phyloP scores from a whole-genome alignment of 2,888 invertebrate genomes.

The Trichogramma dendrolimi region DNA sequence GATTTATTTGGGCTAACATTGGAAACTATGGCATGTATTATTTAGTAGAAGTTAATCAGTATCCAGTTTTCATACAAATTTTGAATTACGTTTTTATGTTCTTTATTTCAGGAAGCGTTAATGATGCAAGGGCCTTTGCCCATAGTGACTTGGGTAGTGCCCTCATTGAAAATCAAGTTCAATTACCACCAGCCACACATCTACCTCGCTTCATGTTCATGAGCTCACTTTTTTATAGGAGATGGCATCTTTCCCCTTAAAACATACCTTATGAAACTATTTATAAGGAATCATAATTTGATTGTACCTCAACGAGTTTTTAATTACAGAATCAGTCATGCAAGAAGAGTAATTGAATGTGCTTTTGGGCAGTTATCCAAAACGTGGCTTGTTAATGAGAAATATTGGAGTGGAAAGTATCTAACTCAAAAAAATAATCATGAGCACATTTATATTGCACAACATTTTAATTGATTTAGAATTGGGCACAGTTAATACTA shows the following conservation, averaged over 20 bases:
- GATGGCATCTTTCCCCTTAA: neutral
- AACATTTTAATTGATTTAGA: neutral
- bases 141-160: neutral
- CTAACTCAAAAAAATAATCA: neutral
- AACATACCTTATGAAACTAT: neutral
- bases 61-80: neutral
- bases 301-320: neutral
- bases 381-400: neutral
- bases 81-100: neutral
- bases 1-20: constrained; percentile 5
- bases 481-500: neutral
- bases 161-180: neutral
- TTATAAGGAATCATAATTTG: constrained; percentile 2
- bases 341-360: constrained; percentile 1
- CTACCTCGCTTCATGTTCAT: neutral
- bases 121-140: constrained; percentile 2
- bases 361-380: neutral
- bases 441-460: neutral
- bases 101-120: neutral
- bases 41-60: neutral
- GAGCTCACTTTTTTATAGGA: neutral
- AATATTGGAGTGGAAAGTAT: neutral
- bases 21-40: constrained; percentile 3
- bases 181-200: neutral
- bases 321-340: neutral